Evolutionary conservation across 1,140 invertebrate genomes (phyloP), one percentile per base, ranked within the genome.

Genomic region (Nasonia longicornis): DNA sequence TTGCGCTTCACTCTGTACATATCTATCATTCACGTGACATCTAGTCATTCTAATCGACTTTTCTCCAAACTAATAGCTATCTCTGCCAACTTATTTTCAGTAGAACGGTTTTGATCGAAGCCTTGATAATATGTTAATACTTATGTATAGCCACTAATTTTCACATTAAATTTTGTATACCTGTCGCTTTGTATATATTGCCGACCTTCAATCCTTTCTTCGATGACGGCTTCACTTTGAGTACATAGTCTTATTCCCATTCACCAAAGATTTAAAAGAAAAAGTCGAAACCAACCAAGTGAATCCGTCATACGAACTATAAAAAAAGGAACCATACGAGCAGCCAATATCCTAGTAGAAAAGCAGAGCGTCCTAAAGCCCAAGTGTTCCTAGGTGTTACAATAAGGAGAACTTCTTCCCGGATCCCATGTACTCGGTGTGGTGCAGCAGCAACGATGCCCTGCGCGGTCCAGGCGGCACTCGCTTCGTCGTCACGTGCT

Each of bases 381-480:
- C 1, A 83, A 84, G 86, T 85, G 88, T 88, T 90, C 88, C 87
- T 87, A 93, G 92, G 89, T 93, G 92, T 91, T 92, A 92, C 87
- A 84, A 90, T 90, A 92, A 91, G 87, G 84, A 85, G 80, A 85
- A 85, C 81, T 89, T 92, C 85, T 92, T 92, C 86, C 92, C 92
- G 87, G 88, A 86, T 31, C 87, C 89, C 52, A 89, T 90, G 69
- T 90, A 89, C 84, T 90, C 91, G 70, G 83, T 91, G 83, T 92
- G 89, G 90, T 93, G 91, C 87, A 88, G 79, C 83, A 84, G 81
- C 64, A 86, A 77, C 66, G 84, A 85, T 81, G 88, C 87, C 45
- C 86, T 88, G 58, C 86, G 85, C 84, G 86, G 86, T 85, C 86
- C 86, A 84, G 88, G 86, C 52, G 89, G 86, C 76, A 82, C 84